Conservation (phyloP, 2,113 vertebrate genomes). For the Pterocles orientalis region DNA sequence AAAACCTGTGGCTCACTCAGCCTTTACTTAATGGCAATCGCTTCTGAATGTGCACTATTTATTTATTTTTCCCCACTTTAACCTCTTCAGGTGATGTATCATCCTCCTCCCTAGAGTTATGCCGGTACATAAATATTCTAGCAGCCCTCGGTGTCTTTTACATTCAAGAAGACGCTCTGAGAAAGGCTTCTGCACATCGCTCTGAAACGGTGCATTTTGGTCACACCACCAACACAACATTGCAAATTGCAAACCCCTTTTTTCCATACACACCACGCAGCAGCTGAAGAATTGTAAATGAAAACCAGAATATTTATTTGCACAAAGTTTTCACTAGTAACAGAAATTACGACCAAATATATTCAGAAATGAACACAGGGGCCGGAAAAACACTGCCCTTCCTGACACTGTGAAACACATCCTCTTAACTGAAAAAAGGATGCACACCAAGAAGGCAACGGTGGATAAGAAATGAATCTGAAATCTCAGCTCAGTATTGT, state of each 20-base stretch:
- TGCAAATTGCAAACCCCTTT: background rate
- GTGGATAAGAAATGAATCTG: background rate
- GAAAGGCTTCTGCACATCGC: background rate
- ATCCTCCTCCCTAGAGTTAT: background rate
- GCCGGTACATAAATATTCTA: conserved; percentile 35
- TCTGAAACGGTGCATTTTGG: background rate
- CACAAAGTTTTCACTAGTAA: background rate
- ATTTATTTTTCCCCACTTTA: conserved; percentile 16
- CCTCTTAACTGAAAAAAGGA: conserved; percentile 2
- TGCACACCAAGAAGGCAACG: background rate
- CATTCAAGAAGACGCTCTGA: background rate
- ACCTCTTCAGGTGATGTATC: background rate
- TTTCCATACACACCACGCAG: background rate
- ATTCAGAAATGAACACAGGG: background rate
- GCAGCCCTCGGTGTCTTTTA: background rate
- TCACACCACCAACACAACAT: fast-evolving
- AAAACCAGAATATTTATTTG: background rate
- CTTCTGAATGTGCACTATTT: background rate
- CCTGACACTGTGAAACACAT: conserved; percentile 48
- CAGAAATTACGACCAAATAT: background rate
- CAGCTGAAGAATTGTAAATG: background rate
- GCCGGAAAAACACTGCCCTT: background rate
- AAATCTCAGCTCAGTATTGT: conserved; percentile 18
- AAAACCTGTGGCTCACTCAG: background rate
- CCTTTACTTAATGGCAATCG: background rate